Conservation (phyloP, 2,113 vertebrate species). For the Cebidichthys violaceus region DNA sequence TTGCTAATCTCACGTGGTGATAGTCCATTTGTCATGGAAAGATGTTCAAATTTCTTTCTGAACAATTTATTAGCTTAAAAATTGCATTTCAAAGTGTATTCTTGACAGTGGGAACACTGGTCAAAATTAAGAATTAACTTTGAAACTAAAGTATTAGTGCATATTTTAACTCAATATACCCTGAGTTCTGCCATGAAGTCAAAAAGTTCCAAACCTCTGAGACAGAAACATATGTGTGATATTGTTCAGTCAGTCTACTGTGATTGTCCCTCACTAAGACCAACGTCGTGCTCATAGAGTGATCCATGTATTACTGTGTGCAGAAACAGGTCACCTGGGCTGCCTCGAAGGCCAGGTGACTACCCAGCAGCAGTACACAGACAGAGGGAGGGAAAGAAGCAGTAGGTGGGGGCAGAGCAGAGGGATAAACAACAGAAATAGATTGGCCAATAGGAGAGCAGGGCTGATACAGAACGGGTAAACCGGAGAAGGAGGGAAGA, state of each 20-base stretch:
- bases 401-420: slow-evolving; percentile 42
- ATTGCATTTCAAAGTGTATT: not conserved
- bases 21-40: not conserved
- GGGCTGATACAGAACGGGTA: slow-evolving; percentile 9
- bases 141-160: not conserved
- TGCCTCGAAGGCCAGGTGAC: slow-evolving; percentile 63
- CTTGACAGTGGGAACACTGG: not conserved
- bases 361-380: slow-evolving; percentile 55
- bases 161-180: not conserved
- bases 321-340: slow-evolving; percentile 54
- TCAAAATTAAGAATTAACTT: not conserved
- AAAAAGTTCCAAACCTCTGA: not conserved
- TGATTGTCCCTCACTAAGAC: not conserved
- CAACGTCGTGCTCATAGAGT: slow-evolving; percentile 45
- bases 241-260: not conserved
- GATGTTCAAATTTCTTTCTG: not conserved
- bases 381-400: slow-evolving; percentile 11
- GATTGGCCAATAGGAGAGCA: slow-evolving; percentile 67
- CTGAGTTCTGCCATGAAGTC: not conserved
- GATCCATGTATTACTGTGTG: slow-evolving; percentile 48
- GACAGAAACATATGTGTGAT: not conserved
- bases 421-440: slow-evolving; percentile 78
- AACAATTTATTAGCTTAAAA: not conserved
- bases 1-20: not conserved
- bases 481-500: slow-evolving; percentile 42